Percentiles rank a stretch among this genome's conserved stretches.
Evolutionary conservation across 2,888 invertebrate species (phyloP).

Genomic region (Oithona nana): DNA sequence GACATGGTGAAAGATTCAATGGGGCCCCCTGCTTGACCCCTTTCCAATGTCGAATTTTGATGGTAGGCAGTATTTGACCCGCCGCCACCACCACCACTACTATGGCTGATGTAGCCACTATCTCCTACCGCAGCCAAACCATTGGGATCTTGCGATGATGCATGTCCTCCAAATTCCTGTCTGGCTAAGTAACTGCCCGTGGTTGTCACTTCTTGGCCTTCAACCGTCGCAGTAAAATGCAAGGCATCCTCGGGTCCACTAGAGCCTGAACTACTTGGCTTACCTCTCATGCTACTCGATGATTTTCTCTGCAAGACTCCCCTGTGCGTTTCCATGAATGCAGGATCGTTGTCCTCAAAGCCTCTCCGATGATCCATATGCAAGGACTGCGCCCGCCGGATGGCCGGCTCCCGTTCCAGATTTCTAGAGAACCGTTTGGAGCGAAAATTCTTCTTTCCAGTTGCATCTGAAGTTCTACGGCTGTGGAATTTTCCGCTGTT

Average conservation of each 20-base stretch:
- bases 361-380: background rate
- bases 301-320: background rate
- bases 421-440: constrained; percentile 15
- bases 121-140: background rate
- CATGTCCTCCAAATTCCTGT: constrained; percentile 13
- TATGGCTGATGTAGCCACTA: constrained; percentile 17
- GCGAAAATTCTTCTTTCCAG: constrained; percentile 11
- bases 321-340: background rate
- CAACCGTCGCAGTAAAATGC: constrained; percentile 2
- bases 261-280: background rate
- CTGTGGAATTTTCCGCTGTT: background rate
- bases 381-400: background rate
- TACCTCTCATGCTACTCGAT: background rate
- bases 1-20: constrained; percentile 17
- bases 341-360: background rate
- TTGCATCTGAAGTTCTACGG: constrained; percentile 1
- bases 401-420: background rate
- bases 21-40: background rate
- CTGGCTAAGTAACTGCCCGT: constrained; percentile 15
- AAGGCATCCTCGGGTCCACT: background rate
- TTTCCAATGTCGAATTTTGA: too few species aligned
- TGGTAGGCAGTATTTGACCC: too few species aligned
- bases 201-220: background rate
- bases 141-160: background rate
- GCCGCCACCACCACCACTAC: constrained; percentile 11